phyloP scores from a whole-genome alignment of 1,140 invertebrate species.

The Trinorchestia longiramus region DNA sequence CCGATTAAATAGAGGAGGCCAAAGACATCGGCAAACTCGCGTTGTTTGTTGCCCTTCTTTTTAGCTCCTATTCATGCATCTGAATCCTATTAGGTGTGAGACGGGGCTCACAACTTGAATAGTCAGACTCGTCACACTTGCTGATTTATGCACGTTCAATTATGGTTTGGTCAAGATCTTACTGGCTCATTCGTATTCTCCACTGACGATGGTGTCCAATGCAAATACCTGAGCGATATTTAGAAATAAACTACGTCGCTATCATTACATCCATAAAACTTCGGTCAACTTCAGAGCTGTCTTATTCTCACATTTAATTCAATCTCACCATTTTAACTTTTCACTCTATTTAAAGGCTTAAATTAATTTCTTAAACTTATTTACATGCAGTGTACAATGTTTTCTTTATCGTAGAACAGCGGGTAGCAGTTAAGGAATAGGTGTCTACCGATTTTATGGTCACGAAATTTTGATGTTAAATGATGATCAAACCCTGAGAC shows the following conservation, averaged over 20 bases:
- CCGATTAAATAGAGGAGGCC: no score
- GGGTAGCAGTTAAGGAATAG: background rate
- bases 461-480: background rate
- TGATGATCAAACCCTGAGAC: background rate
- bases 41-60: no score
- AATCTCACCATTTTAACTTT: background rate
- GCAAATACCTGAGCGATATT: background rate
- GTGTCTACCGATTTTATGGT: background rate
- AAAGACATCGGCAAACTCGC: no score
- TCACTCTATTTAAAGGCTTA: background rate
- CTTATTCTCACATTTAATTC: background rate
- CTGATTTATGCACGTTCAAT: background rate
- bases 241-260: background rate
- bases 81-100: background rate
- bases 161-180: background rate
- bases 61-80: no score
- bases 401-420: background rate
- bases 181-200: background rate
- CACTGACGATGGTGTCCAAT: background rate
- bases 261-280: background rate
- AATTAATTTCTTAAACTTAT: background rate
- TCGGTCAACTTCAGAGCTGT: background rate
- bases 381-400: background rate
- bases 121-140: background rate
- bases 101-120: background rate